A percentile compares a stretch with the other conserved stretches of the same genome.
These are phyloP conservation scores for Neotragus pygmaeus DNA, from an alignment of 2,113 vertebrate species.

Conservation along the genomic window DNA sequence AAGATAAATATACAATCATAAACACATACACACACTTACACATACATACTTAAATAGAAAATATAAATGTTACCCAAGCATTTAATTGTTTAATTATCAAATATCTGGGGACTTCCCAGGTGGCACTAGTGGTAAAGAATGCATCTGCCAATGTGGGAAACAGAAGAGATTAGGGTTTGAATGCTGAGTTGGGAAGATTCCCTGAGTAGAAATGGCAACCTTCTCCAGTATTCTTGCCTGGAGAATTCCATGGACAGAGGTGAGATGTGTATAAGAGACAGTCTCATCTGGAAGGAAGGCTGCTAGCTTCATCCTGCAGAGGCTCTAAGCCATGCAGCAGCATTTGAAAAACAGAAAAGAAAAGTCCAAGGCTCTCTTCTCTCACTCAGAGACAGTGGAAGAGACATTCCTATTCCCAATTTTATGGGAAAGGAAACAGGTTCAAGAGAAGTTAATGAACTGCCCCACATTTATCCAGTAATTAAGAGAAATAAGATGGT, in stretches of 20 bases:
- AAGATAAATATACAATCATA: neutral
- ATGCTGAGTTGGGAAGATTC: neutral
- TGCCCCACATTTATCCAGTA: neutral
- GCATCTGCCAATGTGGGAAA: neutral
- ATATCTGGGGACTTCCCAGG: neutral
- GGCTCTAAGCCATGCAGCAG: neutral
- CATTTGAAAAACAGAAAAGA: neutral
- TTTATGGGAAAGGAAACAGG: neutral
- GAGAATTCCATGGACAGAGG: neutral
- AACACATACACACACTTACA: neutral
- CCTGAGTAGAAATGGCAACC: neutral
- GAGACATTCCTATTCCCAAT: neutral
- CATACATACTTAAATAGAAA: neutral
- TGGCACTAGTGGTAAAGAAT: neutral
- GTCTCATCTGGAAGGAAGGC: neutral
- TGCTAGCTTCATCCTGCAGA: neutral
- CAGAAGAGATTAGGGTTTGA: neutral
- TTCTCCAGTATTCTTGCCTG: neutral
- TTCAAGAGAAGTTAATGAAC: neutral
- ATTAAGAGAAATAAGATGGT: neutral
- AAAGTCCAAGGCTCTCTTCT: neutral
- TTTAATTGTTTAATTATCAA: neutral
- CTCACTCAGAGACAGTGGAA: neutral
- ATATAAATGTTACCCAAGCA: neutral
- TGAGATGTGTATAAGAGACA: too few relatives aligned